Evolutionary conservation across 2,113 vertebrate species (phyloP), one percentile per base, ranked within the genome.

Genomic region (Psettodes erumei): DNA sequence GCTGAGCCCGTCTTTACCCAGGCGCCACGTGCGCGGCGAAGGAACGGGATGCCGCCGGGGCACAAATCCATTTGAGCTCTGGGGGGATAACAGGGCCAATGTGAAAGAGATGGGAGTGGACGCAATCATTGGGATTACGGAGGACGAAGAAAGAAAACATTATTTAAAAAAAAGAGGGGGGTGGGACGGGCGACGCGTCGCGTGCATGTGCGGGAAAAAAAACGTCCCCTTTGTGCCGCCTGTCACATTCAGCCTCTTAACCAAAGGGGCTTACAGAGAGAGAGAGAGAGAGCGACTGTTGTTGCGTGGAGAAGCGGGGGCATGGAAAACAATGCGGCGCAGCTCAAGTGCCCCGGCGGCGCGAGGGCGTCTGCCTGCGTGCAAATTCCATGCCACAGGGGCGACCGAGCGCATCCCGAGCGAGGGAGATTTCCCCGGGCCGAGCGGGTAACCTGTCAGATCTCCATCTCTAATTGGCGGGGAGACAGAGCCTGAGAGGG

Each of bases 191-290:
- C 62, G n/a, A 32, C 1, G 23, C 28, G 61, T 32, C 71, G 47
- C 77, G 69, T 68, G 38, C 56, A 33, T 35, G 50, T 38, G 42
- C 27, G 69, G 54, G 69, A 64, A 82, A 67, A 75, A 71, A 84
- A 51, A 50, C 16, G 1, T 63, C 45, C 18, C n/a, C 74, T 88
- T 86, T 90, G 90, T 89, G 60, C 64, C 37, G 38, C 81, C 75
- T 81, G 84, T 86, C 81, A 89, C 75, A 85, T 79, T 85, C 40
- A 85, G 84, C 89, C 84, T 91, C 87, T 86, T 81, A 83, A 83
- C 75, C n/a, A n/a, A 19, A 43, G 73, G 75, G 66, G 88, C 81
- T 91, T 89, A 88, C 76, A 59, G 77, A 83, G 64, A 51, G 56
- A 18, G 3, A 8, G 69, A 68, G 82, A 85, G 79, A 86, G 79